Conservation (phyloP, 2,888 invertebrate genomes). For the Taphrorychus bicolor region DNA sequence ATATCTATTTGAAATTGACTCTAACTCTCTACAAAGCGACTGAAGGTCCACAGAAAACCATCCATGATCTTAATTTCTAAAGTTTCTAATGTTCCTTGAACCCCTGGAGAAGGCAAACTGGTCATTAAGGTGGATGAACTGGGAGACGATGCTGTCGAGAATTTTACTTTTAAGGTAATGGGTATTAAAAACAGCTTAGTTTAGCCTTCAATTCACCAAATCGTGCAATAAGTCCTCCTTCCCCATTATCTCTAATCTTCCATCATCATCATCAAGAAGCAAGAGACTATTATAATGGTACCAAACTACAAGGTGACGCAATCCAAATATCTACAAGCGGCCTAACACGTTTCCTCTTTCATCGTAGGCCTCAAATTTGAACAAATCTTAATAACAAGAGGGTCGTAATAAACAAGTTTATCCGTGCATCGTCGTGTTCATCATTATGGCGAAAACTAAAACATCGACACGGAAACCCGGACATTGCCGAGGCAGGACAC, state of each 20-base stretch:
- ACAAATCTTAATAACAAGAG: background rate
- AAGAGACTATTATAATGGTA: background rate
- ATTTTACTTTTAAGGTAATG: background rate
- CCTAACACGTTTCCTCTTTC: background rate
- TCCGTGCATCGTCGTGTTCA: slow-evolving; percentile 5
- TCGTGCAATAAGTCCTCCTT: background rate
- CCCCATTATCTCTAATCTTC: background rate
- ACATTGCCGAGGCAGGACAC: slow-evolving; percentile 28
- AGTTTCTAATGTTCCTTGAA: too few species aligned
- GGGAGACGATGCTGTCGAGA: too few species aligned
- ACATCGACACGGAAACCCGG: slow-evolving; percentile 17
- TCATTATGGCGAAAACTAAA: slow-evolving; percentile 18
- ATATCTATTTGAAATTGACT: too few species aligned
- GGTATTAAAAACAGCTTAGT: background rate
- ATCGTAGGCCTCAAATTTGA: background rate
- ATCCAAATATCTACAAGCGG: background rate
- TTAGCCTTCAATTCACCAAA: too few species aligned
- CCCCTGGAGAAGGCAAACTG: too few species aligned
- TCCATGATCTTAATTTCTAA: too few species aligned
- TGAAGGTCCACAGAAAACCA: too few species aligned
- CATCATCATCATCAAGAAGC: too few species aligned
- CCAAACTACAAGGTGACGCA: background rate
- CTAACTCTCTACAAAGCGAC: too few species aligned
- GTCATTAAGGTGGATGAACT: too few species aligned
- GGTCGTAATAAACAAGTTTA: slow-evolving; percentile 11